phyloP scores from a whole-genome alignment of 1,140 invertebrate species.

The Anastatus disparis region DNA sequence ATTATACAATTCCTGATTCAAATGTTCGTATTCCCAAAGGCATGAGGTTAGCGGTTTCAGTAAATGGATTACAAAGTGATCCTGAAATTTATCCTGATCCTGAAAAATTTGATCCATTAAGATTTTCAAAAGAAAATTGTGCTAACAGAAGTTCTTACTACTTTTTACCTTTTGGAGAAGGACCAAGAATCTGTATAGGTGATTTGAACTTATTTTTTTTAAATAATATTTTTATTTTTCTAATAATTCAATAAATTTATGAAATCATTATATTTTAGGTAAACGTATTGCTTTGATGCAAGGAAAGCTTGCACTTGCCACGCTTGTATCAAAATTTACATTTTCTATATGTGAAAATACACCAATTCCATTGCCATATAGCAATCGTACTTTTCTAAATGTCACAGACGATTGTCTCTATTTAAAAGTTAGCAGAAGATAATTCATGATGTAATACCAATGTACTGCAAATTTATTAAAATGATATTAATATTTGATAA shows the following conservation, averaged over 20 bases:
- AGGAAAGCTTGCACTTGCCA: conserved; percentile 58
- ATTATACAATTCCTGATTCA: conserved; percentile 57
- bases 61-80: conserved; percentile 56
- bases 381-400: neutral
- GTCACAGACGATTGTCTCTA: neutral
- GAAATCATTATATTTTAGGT: conserved; percentile 40
- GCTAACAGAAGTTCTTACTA: conserved; percentile 56
- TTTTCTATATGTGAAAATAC: conserved; percentile 34
- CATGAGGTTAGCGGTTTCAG: conserved; percentile 47
- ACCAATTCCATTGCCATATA: conserved; percentile 11
- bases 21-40: conserved; percentile 48
- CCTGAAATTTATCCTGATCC: conserved; percentile 69
- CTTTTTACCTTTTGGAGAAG: conserved; percentile 70
- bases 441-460: too few relatives aligned
- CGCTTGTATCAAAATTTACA: conserved; percentile 49
- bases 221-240: neutral
- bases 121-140: conserved; percentile 66
- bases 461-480: too few relatives aligned
- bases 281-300: conserved; percentile 64
- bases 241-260: neutral
- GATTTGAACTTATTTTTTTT: conserved; percentile 32
- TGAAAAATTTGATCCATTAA: conserved; percentile 71
- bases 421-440: neutral
- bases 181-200: conserved; percentile 70
- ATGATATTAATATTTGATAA: too few relatives aligned